Base-by-base conservation (phyloP, 2,888 invertebrate species). In the Apamea epomidion region DNA sequence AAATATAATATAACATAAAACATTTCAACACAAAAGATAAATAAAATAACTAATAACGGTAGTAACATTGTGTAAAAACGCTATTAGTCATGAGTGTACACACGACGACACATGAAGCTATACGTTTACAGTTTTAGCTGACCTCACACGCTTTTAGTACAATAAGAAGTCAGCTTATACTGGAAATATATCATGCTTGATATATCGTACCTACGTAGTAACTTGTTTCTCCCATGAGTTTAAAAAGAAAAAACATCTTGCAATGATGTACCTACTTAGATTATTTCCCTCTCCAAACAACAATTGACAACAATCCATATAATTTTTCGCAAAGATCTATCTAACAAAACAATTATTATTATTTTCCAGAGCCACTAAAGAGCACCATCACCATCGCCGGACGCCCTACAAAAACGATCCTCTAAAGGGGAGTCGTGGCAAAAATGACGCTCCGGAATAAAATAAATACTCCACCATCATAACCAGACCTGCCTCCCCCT, bases 401-500 rank as follows among this genome's bases (percentile, higher is more conserved):
- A 93, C 94, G 92, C 94, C 94, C 94, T 94, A 94, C 94, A 94
- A 94, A 94, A 95, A 90, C 90, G 89, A 90, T 89, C 85, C 91
- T 91, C 92, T 93, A 93, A 93, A 95, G 94, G 95, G 95, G 94
- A 94, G 94, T 91, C 93, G 92, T 89, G 92, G 94, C 95, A 95
- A 95, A 95, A 95, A 95, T 95, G 95, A 95, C 94, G 94, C 94
- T 94, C 91, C 88, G 93, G 93, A 95, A 95, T 95, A 95, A 95
- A 95, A 95, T 95, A 95, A 94, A 95, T 93, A 94, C 93, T 87
- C 86, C 84, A 68, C 95, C 94, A 92, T 69, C 81, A 71, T 84
- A 88, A 62, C 82, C 4, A 80, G 94, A 93, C 72, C 94, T 88
- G 18, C 89, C 87, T 76, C 48, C 81, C 87, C 82, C 90, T 80